phyloP scores from a whole-genome alignment of 2,888 invertebrate genomes.

The Selenia dentaria region DNA sequence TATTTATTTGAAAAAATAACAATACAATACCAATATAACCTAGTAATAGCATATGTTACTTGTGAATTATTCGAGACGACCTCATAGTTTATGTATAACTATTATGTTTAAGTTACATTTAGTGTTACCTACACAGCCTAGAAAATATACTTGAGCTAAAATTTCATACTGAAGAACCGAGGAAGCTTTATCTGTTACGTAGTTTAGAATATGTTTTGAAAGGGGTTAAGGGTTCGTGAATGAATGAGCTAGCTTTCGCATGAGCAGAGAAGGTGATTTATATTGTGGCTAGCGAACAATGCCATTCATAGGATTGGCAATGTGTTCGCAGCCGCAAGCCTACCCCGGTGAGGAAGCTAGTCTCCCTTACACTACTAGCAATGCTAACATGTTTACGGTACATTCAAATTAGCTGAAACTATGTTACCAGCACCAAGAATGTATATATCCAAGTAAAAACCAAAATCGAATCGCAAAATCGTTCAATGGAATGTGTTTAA shows the following conservation, averaged over 20 bases:
- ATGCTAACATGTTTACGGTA: constrained; percentile 60
- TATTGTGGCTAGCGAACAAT: constrained; percentile 78
- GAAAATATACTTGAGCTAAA: constrained; percentile 16
- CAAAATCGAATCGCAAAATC: constrained; percentile 20
- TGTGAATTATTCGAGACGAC: too few relatives aligned
- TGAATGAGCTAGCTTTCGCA: constrained; percentile 52
- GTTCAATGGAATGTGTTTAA: constrained; percentile 1
- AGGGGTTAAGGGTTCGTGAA: constrained; percentile 38
- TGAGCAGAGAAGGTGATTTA: constrained; percentile 66
- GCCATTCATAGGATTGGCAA: constrained; percentile 59
- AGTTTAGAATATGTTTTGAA: constrained; percentile 38
- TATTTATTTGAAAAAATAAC: too few relatives aligned
- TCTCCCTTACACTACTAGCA: constrained; percentile 22
- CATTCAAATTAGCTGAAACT: constrained; percentile 76
- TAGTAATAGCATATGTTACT: too few relatives aligned
- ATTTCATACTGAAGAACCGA: constrained; percentile 21
- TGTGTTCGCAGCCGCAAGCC: constrained; percentile 48
- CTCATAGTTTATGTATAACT: too few relatives aligned
- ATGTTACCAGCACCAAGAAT: constrained; percentile 43
- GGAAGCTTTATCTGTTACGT: constrained; percentile 5
- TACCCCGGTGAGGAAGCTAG: constrained; percentile 66
- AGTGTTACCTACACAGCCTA: constrained; percentile 33
- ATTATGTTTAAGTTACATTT: too few relatives aligned
- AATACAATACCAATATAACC: too few relatives aligned
- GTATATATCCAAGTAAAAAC: constrained; percentile 21